A percentile compares a stretch with the other conserved stretches of the same genome.
Evolutionary conservation across 2,888 invertebrate genomes (phyloP).

Genomic region (Ormyrus thymus): DNA sequence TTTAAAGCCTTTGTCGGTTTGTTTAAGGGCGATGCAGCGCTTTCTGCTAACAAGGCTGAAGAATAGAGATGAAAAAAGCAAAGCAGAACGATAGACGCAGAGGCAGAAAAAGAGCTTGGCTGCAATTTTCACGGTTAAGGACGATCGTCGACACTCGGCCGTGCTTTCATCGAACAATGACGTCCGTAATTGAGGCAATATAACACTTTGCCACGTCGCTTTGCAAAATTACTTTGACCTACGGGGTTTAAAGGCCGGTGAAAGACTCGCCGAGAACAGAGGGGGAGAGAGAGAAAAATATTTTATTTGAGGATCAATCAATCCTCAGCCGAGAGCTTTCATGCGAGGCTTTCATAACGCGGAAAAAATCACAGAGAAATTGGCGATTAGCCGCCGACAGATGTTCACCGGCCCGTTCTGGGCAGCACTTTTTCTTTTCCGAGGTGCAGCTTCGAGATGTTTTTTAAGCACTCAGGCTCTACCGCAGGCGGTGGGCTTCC

Average conservation of each 20-base stretch:
- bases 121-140: conserved; percentile 49
- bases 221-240: conserved; percentile 49
- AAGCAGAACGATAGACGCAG: conserved; percentile 28
- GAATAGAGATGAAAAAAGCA: conserved; percentile 9
- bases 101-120: neutral
- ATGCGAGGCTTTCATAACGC: conserved; percentile 20
- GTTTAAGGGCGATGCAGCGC: conserved; percentile 27
- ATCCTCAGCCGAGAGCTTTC: conserved; percentile 22
- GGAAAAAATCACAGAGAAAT: conserved; percentile 10
- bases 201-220: conserved; percentile 25
- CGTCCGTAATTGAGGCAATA: conserved; percentile 48
- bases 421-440: too few relatives aligned
- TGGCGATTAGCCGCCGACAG: neutral
- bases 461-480: too few relatives aligned
- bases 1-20: conserved; percentile 23
- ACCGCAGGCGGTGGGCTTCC: too few relatives aligned
- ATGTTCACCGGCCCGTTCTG: too few relatives aligned
- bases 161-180: conserved; percentile 33
- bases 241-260: conserved; percentile 3
- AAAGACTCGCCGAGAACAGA: neutral
- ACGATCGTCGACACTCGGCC: conserved; percentile 10
- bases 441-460: too few relatives aligned
- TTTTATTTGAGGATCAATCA: conserved; percentile 41
- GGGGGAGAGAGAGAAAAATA: conserved; percentile 16
- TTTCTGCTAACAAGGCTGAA: conserved; percentile 12